phyloP scores from a whole-genome alignment of 2,888 invertebrate genomes.

The Tenthredo amoena region DNA sequence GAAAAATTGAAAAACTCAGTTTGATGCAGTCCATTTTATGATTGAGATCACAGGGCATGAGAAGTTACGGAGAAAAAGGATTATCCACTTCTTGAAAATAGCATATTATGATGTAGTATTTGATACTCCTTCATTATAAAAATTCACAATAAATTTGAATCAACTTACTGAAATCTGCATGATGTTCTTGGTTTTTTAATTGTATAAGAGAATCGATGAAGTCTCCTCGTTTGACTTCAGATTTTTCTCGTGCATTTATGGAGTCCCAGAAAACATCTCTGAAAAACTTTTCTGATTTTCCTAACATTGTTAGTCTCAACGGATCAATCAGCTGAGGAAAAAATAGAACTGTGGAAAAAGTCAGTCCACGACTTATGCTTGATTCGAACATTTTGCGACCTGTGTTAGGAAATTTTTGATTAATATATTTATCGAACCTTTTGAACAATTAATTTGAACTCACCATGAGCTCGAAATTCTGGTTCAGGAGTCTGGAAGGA shows the following conservation, averaged over 20 bases:
- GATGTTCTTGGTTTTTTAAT: conserved; percentile 64
- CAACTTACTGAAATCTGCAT: conserved; percentile 62
- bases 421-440: neutral
- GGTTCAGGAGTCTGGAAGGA: conserved; percentile 63
- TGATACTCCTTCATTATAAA: neutral
- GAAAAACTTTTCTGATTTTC: conserved; percentile 62
- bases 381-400: neutral
- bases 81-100: neutral
- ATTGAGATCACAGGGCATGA: too few relatives aligned
- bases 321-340: conserved; percentile 62
- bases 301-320: conserved; percentile 58
- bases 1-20: neutral
- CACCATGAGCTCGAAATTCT: conserved; percentile 67
- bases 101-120: neutral
- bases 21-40: too few relatives aligned
- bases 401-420: neutral
- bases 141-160: neutral
- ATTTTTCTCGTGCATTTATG: conserved; percentile 65
- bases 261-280: conserved; percentile 69
- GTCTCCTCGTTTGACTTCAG: conserved; percentile 67
- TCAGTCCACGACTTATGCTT: neutral
- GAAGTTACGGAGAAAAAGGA: too few relatives aligned
- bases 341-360: conserved; percentile 64
- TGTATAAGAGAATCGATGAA: conserved; percentile 68
- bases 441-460: conserved; percentile 35